phyloP scores from a whole-genome alignment of 2,113 vertebrate species.

The Myrmecobius fasciatus region DNA sequence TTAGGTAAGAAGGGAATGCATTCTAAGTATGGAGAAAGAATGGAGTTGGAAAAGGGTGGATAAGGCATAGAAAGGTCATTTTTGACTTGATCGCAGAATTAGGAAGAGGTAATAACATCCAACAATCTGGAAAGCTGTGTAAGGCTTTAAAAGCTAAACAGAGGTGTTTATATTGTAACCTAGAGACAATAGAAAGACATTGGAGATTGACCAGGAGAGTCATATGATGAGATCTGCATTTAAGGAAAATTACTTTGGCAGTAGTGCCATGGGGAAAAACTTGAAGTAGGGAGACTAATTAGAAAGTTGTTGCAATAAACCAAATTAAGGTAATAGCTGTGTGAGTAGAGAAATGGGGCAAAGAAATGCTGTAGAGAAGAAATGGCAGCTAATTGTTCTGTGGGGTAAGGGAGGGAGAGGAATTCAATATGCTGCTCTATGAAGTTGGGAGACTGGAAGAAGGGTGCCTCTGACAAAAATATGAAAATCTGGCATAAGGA shows the following conservation, averaged over 20 bases:
- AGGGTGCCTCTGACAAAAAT: background rate
- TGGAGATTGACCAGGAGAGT: background rate
- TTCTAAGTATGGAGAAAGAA: background rate
- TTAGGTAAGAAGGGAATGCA: background rate
- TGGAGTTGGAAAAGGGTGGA: background rate
- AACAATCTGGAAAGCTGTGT: background rate
- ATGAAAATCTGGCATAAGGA: background rate
- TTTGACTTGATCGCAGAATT: background rate
- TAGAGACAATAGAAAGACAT: background rate
- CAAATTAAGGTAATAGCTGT: background rate
- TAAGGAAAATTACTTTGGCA: background rate
- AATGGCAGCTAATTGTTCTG: background rate
- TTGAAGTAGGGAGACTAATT: background rate
- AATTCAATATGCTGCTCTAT: background rate
- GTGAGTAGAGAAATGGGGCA: background rate
- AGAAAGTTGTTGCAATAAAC: background rate
- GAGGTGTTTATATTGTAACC: background rate
- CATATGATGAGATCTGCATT: background rate
- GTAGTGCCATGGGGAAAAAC: background rate
- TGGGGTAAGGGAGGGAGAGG: background rate
- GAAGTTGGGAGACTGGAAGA: background rate
- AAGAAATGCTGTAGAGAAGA: background rate
- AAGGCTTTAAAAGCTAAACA: background rate
- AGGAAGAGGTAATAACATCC: background rate
- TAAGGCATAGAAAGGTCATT: background rate